Conservation (phyloP, 2,113 vertebrate genomes). For the Empidonax alnorum region DNA sequence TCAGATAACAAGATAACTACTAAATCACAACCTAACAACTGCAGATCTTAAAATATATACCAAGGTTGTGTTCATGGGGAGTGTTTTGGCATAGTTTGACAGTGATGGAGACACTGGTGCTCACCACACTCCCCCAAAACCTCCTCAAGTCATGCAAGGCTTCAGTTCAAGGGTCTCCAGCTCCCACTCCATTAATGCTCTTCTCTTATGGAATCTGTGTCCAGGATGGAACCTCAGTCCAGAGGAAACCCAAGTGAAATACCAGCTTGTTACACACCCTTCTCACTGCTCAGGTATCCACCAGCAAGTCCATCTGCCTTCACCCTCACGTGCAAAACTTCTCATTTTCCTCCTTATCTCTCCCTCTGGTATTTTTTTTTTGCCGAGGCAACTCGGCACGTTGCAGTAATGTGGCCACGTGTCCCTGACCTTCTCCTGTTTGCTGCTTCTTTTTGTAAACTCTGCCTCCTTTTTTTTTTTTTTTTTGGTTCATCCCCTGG, state of each 20-base stretch:
- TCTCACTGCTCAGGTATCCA: neutral
- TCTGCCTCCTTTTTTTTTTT: neutral
- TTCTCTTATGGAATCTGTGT: neutral
- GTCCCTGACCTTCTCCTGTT: neutral
- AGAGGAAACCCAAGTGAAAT: neutral
- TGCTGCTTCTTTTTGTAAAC: neutral
- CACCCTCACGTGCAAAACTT: neutral
- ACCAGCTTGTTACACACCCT: neutral
- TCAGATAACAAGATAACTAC: neutral
- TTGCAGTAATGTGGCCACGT: neutral
- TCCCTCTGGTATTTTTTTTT: neutral
- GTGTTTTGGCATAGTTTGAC: neutral
- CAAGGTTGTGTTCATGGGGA: neutral
- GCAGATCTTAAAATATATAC: neutral
- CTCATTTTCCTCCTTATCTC: neutral
- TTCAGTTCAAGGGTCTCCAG: rapidly evolving
- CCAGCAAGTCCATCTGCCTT: neutral
- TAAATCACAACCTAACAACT: neutral
- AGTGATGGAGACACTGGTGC: neutral
- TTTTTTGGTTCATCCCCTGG: neutral
- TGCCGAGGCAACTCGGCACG: neutral
- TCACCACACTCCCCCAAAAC: neutral
- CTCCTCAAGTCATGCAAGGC: neutral
- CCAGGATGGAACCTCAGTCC: neutral
- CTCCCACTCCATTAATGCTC: neutral